Evolutionary conservation across 2,797 vertebrate genomes (phyloP), one percentile per base, ranked within the genome.

Genomic region (Bovichtus variegatus): DNA sequence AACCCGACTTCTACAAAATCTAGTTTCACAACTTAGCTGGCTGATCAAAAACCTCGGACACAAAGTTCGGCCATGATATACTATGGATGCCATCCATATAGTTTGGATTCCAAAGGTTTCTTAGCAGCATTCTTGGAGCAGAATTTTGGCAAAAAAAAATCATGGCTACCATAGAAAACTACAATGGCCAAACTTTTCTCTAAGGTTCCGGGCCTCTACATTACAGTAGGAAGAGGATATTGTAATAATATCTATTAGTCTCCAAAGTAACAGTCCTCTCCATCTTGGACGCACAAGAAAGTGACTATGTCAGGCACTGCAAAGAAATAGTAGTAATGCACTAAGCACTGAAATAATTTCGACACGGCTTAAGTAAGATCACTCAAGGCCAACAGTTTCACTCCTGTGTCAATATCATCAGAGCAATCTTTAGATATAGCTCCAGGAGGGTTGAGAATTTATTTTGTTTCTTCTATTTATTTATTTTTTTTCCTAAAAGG

Each of bases 251-350:
- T 80, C 53, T 61, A 65, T 62, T 58, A 16, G 70, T 84, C 16
- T 82, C 80, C 29, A 49, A 83, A 80, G 58, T 84, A 90, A 91
- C 86, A 87, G 88, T 92, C 82, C 50, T 89, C 51, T 85, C 43
- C 55, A 86, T 76, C 57, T 74, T 62, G 34, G 63, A 86, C 74
- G 85, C 55, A 78, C 47, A 70, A 59, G 58, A 86, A 86, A 71
- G 73, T 76, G 71, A 87, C 81, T 73, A 87, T 88, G 71, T 91
- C 74, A 93, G 94, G 92, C 94, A 94, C 94, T 93, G 90, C 87
- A 92, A 93, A 92, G 71, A 87, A 92, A 90, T 46, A 72, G 74
- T 73, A 81, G 61, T 84, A 89, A 90, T 88, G 80, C 82, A 90
- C 80, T 44, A 72, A 89, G 75, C 71, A 89, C 80, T 87, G 58